phyloP scores from a whole-genome alignment of 2,797 vertebrate genomes.

The Eurystomus glaucurus region DNA sequence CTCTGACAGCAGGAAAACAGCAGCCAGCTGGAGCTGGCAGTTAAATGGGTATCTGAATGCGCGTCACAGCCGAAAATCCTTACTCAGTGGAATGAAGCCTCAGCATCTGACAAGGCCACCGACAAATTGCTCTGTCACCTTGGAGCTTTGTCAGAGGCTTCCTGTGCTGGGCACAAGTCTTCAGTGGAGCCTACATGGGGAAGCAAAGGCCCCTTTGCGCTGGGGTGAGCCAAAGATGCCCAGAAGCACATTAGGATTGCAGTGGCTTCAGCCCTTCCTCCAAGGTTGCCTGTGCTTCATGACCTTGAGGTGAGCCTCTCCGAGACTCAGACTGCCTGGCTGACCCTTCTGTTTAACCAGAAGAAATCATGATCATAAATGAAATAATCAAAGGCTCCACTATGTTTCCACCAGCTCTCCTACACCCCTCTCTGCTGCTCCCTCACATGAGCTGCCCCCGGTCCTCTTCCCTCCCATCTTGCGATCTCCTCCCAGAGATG shows the following conservation, averaged over 20 bases:
- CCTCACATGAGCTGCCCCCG: background rate
- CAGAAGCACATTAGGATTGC: background rate
- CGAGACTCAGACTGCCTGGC: accelerated
- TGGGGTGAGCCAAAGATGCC: background rate
- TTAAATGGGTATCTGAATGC: background rate
- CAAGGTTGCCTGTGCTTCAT: background rate
- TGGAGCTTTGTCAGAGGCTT: background rate
- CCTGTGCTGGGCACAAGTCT: background rate
- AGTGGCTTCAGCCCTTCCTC: background rate
- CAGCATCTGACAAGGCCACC: background rate
- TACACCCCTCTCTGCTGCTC: background rate
- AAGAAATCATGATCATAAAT: background rate
- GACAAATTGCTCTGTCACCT: conserved; percentile 26
- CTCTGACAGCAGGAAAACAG: background rate
- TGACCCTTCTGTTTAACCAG: background rate
- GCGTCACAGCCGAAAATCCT: background rate
- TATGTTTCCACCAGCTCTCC: background rate
- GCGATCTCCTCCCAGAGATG: background rate
- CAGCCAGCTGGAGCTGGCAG: background rate
- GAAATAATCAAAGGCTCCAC: background rate
- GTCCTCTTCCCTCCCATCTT: background rate
- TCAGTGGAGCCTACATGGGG: background rate
- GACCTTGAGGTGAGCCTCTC: background rate
- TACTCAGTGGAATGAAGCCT: background rate
- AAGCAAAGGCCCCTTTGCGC: background rate